These are phyloP conservation scores for Pristionchus maxplancki DNA, from an alignment of 2,888 invertebrate genomes.

Conservation along the genomic window DNA sequence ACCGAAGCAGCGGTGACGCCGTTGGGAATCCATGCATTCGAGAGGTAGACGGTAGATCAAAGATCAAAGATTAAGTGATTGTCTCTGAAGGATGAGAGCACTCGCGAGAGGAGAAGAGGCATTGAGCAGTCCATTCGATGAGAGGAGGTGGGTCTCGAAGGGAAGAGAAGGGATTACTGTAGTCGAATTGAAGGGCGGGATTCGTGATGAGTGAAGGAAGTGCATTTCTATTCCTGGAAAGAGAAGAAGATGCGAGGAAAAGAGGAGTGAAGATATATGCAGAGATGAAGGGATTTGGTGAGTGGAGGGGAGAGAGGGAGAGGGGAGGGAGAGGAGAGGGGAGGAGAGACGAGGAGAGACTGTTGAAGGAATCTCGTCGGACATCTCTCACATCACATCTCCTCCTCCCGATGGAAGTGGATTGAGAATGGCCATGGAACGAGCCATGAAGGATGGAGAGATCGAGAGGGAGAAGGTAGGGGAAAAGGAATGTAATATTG, in stretches of 20 bases:
- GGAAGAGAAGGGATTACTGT: background rate
- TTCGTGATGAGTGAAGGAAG: slow-evolving; percentile 98
- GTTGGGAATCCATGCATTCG: slow-evolving; percentile 48
- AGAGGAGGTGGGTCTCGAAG: slow-evolving; percentile 83
- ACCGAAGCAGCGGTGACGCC: slow-evolving; percentile 60
- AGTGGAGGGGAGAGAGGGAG: slow-evolving; percentile 77
- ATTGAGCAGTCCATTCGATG: slow-evolving; percentile 95
- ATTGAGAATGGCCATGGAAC: slow-evolving; percentile 89
- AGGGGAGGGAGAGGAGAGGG: too few species aligned
- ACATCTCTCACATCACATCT: slow-evolving; percentile 91
- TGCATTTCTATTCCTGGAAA: slow-evolving; percentile 86
- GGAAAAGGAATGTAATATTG: too few species aligned
- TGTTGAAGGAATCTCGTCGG: slow-evolving; percentile 81
- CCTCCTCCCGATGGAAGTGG: slow-evolving; percentile 93
- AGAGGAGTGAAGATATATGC: slow-evolving; percentile 89
- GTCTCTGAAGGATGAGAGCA: slow-evolving; percentile 62
- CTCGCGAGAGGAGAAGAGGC: slow-evolving; percentile 61
- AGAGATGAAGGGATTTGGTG: slow-evolving; percentile 92
- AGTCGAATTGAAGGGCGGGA: slow-evolving; percentile 80
- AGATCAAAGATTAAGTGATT: background rate
- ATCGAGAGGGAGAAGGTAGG: slow-evolving; percentile 54
- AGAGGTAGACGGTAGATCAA: background rate
- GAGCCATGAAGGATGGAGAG: slow-evolving; percentile 87
- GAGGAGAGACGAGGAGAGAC: background rate
- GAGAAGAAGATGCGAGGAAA: slow-evolving; percentile 87